These are phyloP conservation scores for Dasypus novemcinctus DNA, from an alignment of 2,113 vertebrate species.

Conservation along the genomic window DNA sequence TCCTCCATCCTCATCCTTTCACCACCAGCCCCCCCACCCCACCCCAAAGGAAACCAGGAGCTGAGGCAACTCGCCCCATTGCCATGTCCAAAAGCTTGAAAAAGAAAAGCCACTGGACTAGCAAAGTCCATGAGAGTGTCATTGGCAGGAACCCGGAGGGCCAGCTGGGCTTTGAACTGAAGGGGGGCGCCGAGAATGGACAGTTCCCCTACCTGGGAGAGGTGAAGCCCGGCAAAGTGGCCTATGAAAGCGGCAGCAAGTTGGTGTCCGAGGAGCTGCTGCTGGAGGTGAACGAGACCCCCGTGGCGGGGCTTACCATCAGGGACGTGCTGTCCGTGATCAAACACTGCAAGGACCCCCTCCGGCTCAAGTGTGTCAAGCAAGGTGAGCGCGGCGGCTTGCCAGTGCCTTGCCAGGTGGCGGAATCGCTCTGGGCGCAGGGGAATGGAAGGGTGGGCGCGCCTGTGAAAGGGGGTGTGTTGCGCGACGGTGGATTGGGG, in stretches of 20 bases:
- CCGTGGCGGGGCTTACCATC: constrained; percentile 96
- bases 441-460: background rate
- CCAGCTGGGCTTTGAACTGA: constrained; percentile 92
- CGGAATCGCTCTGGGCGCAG: background rate
- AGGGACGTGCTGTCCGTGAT: constrained; percentile 96
- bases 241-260: constrained; percentile 88
- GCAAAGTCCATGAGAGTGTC: constrained; percentile 95
- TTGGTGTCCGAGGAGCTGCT: constrained; percentile 92
- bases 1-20: constrained; percentile 60
- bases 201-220: constrained; percentile 95
- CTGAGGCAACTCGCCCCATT: constrained; percentile 80
- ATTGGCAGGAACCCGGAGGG: constrained; percentile 90
- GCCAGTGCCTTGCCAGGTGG: background rate
- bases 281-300: constrained; percentile 97
- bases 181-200: constrained; percentile 95
- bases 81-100: constrained; percentile 97
- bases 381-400: constrained; percentile 88
- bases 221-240: constrained; percentile 88
- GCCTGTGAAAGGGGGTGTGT: constrained; percentile 14
- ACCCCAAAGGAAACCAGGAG: constrained; percentile 56
- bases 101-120: constrained; percentile 98
- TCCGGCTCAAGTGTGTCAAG: constrained; percentile 96
- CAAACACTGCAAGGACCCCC: constrained; percentile 95
- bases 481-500: constrained; percentile 17
- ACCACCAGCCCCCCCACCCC: constrained; percentile 31